These are phyloP conservation scores for Rostratula benghalensis DNA, from an alignment of 2,113 vertebrate genomes.

Conservation along the genomic window DNA sequence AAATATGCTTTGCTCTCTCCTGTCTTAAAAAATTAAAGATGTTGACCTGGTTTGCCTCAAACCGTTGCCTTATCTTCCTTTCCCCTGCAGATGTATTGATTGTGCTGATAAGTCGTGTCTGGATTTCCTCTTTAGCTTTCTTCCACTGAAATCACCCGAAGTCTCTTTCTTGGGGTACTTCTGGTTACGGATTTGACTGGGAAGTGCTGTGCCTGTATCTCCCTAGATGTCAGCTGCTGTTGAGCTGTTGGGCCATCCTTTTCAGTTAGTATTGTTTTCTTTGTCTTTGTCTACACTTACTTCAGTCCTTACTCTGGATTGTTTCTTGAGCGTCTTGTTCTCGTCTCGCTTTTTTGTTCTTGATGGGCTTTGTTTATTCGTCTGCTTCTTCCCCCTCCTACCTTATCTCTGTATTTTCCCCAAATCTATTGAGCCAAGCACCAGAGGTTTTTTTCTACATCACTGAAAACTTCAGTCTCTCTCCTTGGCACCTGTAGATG, in stretches of 20 bases:
- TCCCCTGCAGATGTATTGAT: background rate
- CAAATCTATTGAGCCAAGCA: accelerated
- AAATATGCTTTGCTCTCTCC: background rate
- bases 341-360: background rate
- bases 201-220: background rate
- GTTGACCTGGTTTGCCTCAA: background rate
- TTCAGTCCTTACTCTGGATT: background rate
- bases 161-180: background rate
- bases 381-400: background rate
- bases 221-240: background rate
- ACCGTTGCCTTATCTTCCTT: background rate
- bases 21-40: background rate
- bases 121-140: background rate
- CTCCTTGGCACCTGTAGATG: background rate
- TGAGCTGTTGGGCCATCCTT: background rate
- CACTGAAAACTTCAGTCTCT: accelerated
- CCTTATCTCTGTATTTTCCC: background rate
- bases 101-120: background rate
- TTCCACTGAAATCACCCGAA: accelerated
- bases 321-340: background rate
- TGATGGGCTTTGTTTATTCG: background rate
- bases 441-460: background rate
- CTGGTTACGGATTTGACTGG: background rate
- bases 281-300: background rate
- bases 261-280: background rate